Base-by-base conservation (phyloP, 35 echinoderm and acorn worm species). In the Strongylocentrotus purpuratus region DNA sequence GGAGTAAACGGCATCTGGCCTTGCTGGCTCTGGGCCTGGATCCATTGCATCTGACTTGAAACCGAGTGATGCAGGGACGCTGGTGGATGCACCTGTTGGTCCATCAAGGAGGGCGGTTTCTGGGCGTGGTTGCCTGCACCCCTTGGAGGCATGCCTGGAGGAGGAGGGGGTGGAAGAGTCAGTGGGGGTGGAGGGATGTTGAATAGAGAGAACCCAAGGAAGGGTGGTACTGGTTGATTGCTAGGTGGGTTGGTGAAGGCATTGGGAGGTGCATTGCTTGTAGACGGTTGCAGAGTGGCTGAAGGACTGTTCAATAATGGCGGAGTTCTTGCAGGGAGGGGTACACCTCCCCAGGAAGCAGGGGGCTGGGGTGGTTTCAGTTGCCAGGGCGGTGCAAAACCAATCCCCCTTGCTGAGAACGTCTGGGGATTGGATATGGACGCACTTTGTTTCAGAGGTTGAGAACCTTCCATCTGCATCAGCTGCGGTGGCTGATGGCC, bases 131-230 rank as follows among this genome's bases (percentile, higher is more conserved):
- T 22, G 22, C 85, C 11, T 31, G 28, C 45, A 33, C 87, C 87
- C 1, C 32, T 46, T 46, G 45, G 32, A 86, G 86, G 94, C 20
- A 46, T 22, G 5, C 94, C 60, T 6, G 94, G 60, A 85, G 94
- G 94, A 35, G 94, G 94, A 28, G 60, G 94, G 65, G 94, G 94
- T 22, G 61, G 94, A 85, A 85, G 94, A 20, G 94, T 61, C 9
- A 85, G 94, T 85, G 94, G 94, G 35, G 94, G 90, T 46, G 90
- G 90, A 55, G 90, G 65, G 65, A 78, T 78, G 65, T 18, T 78
- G 65, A 78, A 78, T 7, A 78, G 90, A 92, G 90, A 55, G 45
- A 92, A 92, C 41, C 50, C 45, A 11, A 45, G 46, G 18, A 31
- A 46, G 45, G 90, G 31, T 31, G 31, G 50, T 92, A 78, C 65